Conservation (phyloP, 1,140 invertebrate species). For the Pseudomyrmex sp. region DNA sequence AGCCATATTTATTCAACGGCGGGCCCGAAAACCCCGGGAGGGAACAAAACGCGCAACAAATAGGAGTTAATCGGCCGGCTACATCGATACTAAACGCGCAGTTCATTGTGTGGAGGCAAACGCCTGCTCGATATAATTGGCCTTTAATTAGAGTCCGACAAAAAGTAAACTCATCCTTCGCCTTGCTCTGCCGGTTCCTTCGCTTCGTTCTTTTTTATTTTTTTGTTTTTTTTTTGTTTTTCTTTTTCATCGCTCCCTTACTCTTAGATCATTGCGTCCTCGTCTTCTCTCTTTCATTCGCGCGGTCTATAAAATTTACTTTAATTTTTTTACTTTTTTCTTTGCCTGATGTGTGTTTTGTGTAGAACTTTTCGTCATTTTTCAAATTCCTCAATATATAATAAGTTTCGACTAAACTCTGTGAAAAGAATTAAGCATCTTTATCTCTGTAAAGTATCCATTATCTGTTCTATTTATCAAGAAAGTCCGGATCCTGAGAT, state of each 20-base stretch:
- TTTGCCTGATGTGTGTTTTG: neutral
- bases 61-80: constrained; percentile 77
- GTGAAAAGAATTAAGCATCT: no score
- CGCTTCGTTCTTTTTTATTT: neutral
- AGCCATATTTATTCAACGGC: constrained; percentile 76
- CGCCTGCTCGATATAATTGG: constrained; percentile 81
- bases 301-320: constrained; percentile 15
- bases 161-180: constrained; percentile 78
- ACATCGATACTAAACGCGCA: constrained; percentile 77
- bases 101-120: constrained; percentile 79
- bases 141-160: constrained; percentile 78
- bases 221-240: neutral
- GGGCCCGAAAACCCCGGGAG: constrained; percentile 69
- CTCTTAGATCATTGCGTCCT: constrained; percentile 10
- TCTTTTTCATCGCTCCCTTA: neutral
- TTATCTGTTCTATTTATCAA: no score
- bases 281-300: constrained; percentile 8
- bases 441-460: no score
- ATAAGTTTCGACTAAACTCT: no score
- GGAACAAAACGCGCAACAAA: constrained; percentile 78
- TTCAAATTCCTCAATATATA: no score
- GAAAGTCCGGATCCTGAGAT: no score
- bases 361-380: neutral
- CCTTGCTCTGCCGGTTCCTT: constrained; percentile 11
- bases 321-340: constrained; percentile 36